Base-by-base conservation (phyloP, 1,140 invertebrate genomes). In the Grapholita molesta region DNA sequence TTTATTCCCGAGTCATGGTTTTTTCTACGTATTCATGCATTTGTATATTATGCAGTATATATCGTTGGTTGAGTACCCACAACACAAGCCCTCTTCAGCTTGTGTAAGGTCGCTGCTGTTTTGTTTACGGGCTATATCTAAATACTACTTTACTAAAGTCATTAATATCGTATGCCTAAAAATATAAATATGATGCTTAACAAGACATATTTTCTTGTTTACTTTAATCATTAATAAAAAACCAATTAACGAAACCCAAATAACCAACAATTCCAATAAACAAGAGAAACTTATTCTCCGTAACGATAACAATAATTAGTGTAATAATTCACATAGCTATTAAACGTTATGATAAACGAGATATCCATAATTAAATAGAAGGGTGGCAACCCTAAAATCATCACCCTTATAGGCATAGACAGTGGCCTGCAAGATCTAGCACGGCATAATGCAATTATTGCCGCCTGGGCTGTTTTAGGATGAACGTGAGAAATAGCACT, bases 401-500 rank as follows among this genome's bases (percentile, higher is more conserved):
- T 79, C 66, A 75, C 77, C 78, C 85, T 86, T 86, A 87, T 9
- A 57, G 53, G 53, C 53, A 57, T 57, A 57, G 53, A 57, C 53
- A 57, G 53, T 28, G 18, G 53, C 24, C 55, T 87, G 86, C 81
- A 79, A 80, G 78, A 86, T 82, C 77, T 75, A 85, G 78, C 88
- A 90, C 86, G 88, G 75, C 78, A 90, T 90, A 88, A 84, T 82
- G 83, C 81, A 84, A 90, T 88, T 88, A 88, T 86, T 90, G 74
- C 76, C 73, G 74, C 64, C 11, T 72, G 78, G 81, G 84, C 77
- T 82, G 80, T 88, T 90, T 87, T 86, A 84, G 75, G 76, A 72
- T 55, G 53, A 72, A 77, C 87, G 88, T 90, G 86, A 86, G 88
- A 90, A 86, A 76, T 76, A 73, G 72, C 88, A 88, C 83, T 85